Evolutionary conservation across 2,888 invertebrate species (phyloP), one percentile per base, ranked within the genome.

Genomic region (Atherix ibis): DNA sequence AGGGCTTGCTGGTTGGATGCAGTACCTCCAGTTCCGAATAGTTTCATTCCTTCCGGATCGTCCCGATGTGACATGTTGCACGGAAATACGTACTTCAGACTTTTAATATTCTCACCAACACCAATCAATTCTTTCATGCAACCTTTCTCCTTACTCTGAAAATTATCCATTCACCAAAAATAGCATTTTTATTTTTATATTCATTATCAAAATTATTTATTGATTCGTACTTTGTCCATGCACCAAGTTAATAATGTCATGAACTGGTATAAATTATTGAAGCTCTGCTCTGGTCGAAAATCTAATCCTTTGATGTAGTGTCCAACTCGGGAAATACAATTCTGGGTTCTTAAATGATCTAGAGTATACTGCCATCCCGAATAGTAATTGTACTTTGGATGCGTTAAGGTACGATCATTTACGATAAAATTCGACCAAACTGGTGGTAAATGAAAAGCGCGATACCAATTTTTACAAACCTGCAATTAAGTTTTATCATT

Each of bases 201-300:
- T 15, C 5, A 27, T 27, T n/a, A 9, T 2, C 27, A 27, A 10
- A 10, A 10, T 29, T 10, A 26, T 8, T 14, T 29, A 12, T 18
- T 13, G 17, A 14, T 17, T 10, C 17, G 4, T 17, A 63, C 60
- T 48, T 67, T 69, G 44, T 77, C 76, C 1, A 73, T 68, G 49
- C 74, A 82, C 67, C 76, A 77, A 0, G 77, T 71, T n/a, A 84
- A 53, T 64, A 84, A 73, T 37, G 79, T 75, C 71, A 85, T 78
- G 49, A 85, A 85, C 52, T 84, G 83, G 52, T 77, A 83, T 27
- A 85, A 66, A 53, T 84, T 84, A 54, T 79, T 77, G 47, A 83
- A 80, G 52, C 83, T 82, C 38, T 71, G 62, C 64, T 76, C 76
- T 1, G 83, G 83, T 19, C 72, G 68, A 43, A 87, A 73, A 12